Evolutionary conservation across 23 tunicate species (phyloP).

Genomic region (Aplidium turbinatum): DNA sequence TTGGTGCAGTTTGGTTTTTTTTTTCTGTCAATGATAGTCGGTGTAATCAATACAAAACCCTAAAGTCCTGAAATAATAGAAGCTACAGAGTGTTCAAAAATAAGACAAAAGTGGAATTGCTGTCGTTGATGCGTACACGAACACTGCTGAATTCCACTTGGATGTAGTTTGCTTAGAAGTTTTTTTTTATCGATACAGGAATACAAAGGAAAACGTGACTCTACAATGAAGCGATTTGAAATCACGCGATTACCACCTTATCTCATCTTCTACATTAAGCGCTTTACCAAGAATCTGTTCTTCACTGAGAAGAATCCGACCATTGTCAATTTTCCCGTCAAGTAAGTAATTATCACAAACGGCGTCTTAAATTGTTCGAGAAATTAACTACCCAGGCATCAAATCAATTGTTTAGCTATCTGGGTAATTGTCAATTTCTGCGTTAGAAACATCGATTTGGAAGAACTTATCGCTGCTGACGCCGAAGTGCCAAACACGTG

Average conservation of each 20-base stretch:
- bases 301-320: slow-evolving; percentile 96
- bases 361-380: too few species aligned
- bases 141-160: too few species aligned
- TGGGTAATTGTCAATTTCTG: too few species aligned
- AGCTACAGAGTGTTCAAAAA: background rate
- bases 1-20: too few species aligned
- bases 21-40: too few species aligned
- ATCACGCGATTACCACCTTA: slow-evolving; percentile 75
- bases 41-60: too few species aligned
- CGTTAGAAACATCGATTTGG: slow-evolving; percentile 69
- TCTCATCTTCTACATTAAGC: slow-evolving; percentile 91
- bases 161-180: too few species aligned
- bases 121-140: background rate
- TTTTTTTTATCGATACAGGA: too few species aligned
- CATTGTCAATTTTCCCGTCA: slow-evolving; percentile 96
- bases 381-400: background rate
- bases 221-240: slow-evolving; percentile 89
- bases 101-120: background rate
- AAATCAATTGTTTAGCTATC: too few species aligned
- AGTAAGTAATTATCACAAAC: slow-evolving; percentile 28
- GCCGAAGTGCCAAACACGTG: slow-evolving; percentile 72
- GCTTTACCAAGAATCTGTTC: slow-evolving; percentile 90
- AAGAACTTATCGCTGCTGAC: slow-evolving; percentile 76
- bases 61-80: too few species aligned
- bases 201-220: slow-evolving; percentile 96